These are phyloP conservation scores for Columba livia DNA, from an alignment of 2,113 vertebrate genomes.

Conservation along the genomic window DNA sequence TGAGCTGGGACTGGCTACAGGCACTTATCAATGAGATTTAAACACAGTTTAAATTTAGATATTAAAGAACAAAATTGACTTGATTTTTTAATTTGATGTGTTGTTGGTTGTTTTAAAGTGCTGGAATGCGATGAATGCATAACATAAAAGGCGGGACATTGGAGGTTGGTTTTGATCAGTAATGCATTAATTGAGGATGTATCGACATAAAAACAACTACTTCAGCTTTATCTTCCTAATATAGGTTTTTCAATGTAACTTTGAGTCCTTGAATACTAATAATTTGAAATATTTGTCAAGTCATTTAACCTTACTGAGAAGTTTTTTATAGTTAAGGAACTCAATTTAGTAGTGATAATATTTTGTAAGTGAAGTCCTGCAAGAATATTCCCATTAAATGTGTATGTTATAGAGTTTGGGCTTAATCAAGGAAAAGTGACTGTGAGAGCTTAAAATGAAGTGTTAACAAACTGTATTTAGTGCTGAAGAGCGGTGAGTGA, in stretches of 20 bases:
- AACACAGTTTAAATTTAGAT: not conserved
- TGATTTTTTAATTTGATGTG: not conserved
- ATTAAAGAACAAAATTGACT: not conserved
- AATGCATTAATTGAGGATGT: not conserved
- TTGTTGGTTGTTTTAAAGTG: not conserved
- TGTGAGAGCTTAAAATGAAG: not conserved
- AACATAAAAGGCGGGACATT: not conserved
- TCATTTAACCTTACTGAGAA: not conserved
- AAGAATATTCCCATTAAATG: not conserved
- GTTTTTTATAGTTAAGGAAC: not conserved
- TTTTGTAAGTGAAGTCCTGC: not conserved
- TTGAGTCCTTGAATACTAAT: not conserved
- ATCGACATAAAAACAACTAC: not conserved
- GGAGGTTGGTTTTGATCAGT: not conserved
- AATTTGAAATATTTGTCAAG: not conserved
- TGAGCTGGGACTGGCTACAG: not conserved
- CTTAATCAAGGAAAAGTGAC: not conserved
- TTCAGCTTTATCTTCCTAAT: not conserved
- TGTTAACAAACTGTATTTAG: not conserved
- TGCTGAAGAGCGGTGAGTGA: not conserved
- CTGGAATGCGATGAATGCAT: not conserved
- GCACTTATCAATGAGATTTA: not conserved
- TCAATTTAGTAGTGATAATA: not conserved
- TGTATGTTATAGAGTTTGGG: not conserved
- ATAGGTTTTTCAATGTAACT: not conserved